A percentile compares a stretch with the other conserved stretches of the same genome.
Conservation (phyloP, 1,140 invertebrate genomes). For the Bombus pyrosoma region DNA sequence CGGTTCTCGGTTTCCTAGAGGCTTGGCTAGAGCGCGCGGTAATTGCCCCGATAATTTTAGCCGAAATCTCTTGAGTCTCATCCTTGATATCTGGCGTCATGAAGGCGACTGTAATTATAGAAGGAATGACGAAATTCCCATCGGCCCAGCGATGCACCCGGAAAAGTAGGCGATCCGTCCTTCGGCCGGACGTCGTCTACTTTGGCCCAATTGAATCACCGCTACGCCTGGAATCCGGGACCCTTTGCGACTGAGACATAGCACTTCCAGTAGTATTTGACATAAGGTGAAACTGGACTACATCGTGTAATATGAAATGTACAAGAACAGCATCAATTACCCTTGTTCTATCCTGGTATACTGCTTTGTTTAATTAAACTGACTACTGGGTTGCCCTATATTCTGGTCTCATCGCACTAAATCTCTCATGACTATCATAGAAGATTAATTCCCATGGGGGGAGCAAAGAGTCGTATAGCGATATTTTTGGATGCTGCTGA, state of each 20-base stretch:
- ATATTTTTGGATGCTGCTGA: conserved; percentile 8
- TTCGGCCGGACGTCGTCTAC: neutral
- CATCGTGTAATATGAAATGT: too few relatives aligned
- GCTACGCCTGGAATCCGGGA: neutral
- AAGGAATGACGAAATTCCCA: conserved; percentile 42
- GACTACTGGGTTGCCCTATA: too few relatives aligned
- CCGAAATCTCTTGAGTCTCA: conserved; percentile 7
- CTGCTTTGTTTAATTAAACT: too few relatives aligned
- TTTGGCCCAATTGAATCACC: neutral
- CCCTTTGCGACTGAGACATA: too few relatives aligned
- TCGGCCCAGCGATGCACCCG: neutral
- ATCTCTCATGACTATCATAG: too few relatives aligned
- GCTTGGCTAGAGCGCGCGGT: conserved; percentile 4
- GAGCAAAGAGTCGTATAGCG: too few relatives aligned
- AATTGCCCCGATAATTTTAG: conserved; percentile 46
- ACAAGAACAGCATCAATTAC: too few relatives aligned
- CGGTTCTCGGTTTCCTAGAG: neutral
- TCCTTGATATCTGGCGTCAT: conserved; percentile 36
- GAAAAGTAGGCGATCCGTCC: neutral
- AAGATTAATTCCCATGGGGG: too few relatives aligned
- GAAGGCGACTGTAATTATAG: conserved; percentile 42
- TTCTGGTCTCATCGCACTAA: too few relatives aligned
- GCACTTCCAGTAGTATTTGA: too few relatives aligned
- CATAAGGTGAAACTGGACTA: too few relatives aligned
- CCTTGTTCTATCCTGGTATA: too few relatives aligned